These are phyloP conservation scores for Aquatica leii DNA, from an alignment of 2,888 invertebrate genomes.

Conservation along the genomic window DNA sequence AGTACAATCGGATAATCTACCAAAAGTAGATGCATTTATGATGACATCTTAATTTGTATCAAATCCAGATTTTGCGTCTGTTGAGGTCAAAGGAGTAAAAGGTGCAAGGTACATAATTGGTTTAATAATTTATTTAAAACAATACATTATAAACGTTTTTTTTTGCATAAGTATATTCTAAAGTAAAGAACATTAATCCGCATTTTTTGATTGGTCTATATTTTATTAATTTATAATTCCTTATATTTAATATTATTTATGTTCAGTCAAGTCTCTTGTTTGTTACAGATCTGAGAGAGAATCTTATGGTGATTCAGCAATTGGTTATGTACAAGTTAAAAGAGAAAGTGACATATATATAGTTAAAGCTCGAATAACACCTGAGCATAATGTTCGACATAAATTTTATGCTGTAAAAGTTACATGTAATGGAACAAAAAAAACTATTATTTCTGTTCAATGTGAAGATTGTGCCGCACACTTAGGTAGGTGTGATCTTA, in stretches of 20 bases:
- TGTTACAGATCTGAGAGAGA: no score
- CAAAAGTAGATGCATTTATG: no score
- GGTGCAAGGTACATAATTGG: neutral
- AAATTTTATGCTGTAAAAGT: neutral
- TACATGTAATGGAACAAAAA: neutral
- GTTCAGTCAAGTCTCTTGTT: no score
- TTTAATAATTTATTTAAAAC: neutral
- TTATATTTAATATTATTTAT: neutral
- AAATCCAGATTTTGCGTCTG: neutral
- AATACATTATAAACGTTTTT: neutral
- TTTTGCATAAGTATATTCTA: neutral
- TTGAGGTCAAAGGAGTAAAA: neutral
- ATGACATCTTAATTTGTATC: neutral
- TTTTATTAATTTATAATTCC: neutral
- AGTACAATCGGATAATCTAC: no score
- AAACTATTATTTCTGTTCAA: neutral
- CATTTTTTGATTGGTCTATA: neutral
- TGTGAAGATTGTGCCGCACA: neutral
- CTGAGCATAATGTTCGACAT: neutral
- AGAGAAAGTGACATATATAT: no score
- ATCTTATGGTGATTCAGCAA: neutral
- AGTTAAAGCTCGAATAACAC: no score
- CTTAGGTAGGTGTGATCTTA: neutral
- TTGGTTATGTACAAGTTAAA: no score
- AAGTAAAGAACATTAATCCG: neutral